phyloP scores from a whole-genome alignment of 2,797 vertebrate species.

The Alcedo quadribrachys region DNA sequence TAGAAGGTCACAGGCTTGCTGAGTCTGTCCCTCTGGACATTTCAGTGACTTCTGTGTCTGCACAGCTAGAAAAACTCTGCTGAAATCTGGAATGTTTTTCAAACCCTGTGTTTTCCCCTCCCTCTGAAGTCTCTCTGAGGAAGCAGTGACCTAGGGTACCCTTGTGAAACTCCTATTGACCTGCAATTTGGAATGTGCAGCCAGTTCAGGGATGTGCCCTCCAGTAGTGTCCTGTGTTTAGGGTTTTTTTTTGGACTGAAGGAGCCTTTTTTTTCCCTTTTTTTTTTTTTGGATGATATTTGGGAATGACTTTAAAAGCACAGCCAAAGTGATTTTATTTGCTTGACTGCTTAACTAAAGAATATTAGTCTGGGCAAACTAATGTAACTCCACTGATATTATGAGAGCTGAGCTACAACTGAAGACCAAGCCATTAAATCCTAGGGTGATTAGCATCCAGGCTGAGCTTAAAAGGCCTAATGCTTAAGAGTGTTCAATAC shows the following conservation, averaged over 20 bases:
- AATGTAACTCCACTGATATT: conserved; percentile 10
- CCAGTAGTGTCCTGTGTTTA: rapidly evolving
- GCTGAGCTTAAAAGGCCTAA: background rate
- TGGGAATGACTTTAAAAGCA: conserved; percentile 2
- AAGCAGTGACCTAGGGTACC: background rate
- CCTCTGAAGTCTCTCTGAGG: background rate
- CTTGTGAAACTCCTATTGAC: background rate
- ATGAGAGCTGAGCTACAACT: background rate
- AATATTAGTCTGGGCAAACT: conserved; percentile 3
- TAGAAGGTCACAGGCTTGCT: conserved; percentile 27
- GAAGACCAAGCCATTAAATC: conserved; percentile 5
- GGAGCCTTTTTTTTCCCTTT: background rate
- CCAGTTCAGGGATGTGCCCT: background rate
- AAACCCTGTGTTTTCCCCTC: background rate
- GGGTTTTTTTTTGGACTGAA: background rate
- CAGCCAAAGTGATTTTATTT: conserved; percentile 4
- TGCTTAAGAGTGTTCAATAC: background rate
- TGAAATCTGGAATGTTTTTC: conserved; percentile 42
- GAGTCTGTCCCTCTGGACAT: background rate
- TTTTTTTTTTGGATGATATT: background rate
- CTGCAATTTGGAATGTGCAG: background rate
- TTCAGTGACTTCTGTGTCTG: background rate
- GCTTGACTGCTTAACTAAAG: background rate
- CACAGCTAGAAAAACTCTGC: conserved; percentile 8
- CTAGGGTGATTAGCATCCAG: background rate